A percentile compares a stretch with the other conserved stretches of the same genome.
phyloP scores from a whole-genome alignment of 2,888 invertebrate genomes.

The Tyria jacobaeae region DNA sequence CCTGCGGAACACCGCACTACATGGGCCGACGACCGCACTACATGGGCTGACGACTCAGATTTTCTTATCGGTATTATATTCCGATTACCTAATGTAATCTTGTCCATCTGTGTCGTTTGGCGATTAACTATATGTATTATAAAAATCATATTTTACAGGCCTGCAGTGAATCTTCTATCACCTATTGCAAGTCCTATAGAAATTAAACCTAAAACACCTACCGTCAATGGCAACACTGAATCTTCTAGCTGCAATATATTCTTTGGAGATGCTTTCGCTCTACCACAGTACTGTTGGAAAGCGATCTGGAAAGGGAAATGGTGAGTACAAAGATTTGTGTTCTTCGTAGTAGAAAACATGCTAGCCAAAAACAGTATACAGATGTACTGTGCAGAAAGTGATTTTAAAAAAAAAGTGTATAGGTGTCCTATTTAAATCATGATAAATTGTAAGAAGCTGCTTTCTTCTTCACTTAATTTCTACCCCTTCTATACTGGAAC shows the following conservation, averaged over 20 bases:
- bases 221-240: constrained; percentile 37
- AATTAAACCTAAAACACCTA: constrained; percentile 44
- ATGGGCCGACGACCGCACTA: too few species aligned
- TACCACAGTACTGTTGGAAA: constrained; percentile 72
- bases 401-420: too few species aligned
- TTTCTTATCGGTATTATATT: too few species aligned
- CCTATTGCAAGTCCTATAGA: constrained; percentile 70
- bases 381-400: too few species aligned
- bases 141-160: constrained; percentile 51
- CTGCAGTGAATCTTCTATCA: constrained; percentile 68
- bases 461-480: too few species aligned
- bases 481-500: too few species aligned
- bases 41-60: too few species aligned
- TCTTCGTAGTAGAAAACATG: not conserved
- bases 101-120: not conserved
- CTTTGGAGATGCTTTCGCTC: constrained; percentile 62
- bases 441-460: too few species aligned
- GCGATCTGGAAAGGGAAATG: constrained; percentile 77
- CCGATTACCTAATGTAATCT: not conserved
- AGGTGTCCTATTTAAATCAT: too few species aligned
- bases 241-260: constrained; percentile 62
- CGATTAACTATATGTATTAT: not conserved
- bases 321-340: constrained; percentile 61
- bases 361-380: not conserved
- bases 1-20: too few species aligned